A percentile compares a stretch with the other conserved stretches of the same genome.
phyloP scores from a whole-genome alignment of 2,888 invertebrate genomes.

The Amiota minor region DNA sequence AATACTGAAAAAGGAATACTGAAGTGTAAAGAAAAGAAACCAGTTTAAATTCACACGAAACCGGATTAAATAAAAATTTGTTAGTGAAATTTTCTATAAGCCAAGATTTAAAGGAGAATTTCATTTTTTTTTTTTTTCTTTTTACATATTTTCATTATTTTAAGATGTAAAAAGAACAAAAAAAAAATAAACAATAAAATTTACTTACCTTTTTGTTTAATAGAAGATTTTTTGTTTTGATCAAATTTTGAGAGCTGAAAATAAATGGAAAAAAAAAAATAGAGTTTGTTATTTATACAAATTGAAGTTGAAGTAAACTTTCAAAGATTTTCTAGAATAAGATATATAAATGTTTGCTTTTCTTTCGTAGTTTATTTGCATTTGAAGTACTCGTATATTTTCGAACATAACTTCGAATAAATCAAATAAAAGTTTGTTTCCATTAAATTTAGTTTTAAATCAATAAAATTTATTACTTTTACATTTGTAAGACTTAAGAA shows the following conservation, averaged over 20 bases:
- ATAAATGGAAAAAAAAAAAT: neutral
- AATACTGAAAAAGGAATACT: neutral
- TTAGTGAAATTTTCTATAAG: constrained; percentile 14
- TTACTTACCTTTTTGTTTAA: neutral
- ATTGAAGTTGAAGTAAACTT: no score
- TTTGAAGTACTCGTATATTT: no score
- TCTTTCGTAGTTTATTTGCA: no score
- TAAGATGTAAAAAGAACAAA: neutral
- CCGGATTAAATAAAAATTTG: constrained; percentile 50
- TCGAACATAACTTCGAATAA: no score
- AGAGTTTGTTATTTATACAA: neutral
- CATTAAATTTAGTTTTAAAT: no score
- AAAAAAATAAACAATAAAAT: no score
- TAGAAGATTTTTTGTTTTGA: neutral
- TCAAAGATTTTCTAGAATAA: no score
- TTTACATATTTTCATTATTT: neutral
- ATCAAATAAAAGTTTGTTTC: no score
- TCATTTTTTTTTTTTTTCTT: neutral
- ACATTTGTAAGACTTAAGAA: neutral
- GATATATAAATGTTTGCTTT: no score
- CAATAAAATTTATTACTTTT: no score
- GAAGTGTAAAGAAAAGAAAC: constrained; percentile 38
- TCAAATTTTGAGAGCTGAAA: neutral
- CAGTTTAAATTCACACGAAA: constrained; percentile 64
- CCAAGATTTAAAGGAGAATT: neutral